Evolutionary conservation across 2,888 invertebrate species (phyloP), one percentile per base, ranked within the genome.

Genomic region (Synanthedon tipuliformis): DNA sequence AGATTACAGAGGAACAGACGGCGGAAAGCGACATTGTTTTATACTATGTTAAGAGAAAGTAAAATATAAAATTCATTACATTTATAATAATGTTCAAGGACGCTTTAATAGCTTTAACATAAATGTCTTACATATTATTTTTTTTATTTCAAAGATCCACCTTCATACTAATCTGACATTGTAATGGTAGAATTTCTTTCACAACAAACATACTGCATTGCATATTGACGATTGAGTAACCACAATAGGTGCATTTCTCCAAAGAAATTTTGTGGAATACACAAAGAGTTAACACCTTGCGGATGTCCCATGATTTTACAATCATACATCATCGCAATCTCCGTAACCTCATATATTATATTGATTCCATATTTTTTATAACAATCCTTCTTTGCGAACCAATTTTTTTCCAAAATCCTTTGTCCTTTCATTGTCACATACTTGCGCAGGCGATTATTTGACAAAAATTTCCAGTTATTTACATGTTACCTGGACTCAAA

Each of bases 401-500:
- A 52, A 57, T 54, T 66, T 73, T 72, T 74, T 71, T 61, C 58
- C 59, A 51, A 51, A 52, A 55, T 59, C 59, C 34, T 34, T 34
- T 34, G 34, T 10, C 10, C 34, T 34, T 34, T 34, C 59, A 59
- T 75, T 73, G 70, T 76, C 64, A 60, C 64, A 61, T 59, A 78
- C 80, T 82, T 82, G 81, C 79, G 75, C 64, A 72, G 69, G 63
- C 71, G 78, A 77, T 75, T 79, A 78, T 81, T 81, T 77, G 78
- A 71, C 79, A 71, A 81, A 73, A 72, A 74, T 69, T 59, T 65
- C 23, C 49, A 56, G 34, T 55, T 63, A 66, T 73, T 74, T 74
- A 63, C 70, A 34, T 34, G 34, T 73, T 75, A 74, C 73, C 68
- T 73, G 69, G 57, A 51, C 16, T 16, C 16, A 71, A 80, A 78